Base-by-base conservation (phyloP, 2,888 invertebrate genomes). In the Gibbula magus region DNA sequence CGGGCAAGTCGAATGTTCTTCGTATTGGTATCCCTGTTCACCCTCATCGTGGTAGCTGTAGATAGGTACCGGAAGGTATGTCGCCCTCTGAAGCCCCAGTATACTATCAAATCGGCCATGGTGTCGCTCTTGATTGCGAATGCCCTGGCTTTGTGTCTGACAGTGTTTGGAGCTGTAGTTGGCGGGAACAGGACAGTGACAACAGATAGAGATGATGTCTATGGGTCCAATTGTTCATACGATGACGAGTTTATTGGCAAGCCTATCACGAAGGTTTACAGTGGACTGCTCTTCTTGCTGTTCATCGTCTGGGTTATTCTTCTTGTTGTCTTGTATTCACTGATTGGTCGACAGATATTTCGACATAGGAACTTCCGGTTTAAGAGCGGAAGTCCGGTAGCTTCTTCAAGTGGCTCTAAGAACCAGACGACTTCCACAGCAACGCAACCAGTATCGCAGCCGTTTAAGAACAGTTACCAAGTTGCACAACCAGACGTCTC, bases 161-260 rank as follows among this genome's bases (percentile, higher is more conserved):
- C 80, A 7, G 20, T 79, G 16, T 18, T 82, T 13, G 76, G 80
- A 0, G 78, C 54, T 52, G 80, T 80, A 5, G 35, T 77, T 18
- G 61, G 54, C n/a, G 35, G 82, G 82, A n/a, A 13, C 61, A 16
- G 79, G 10, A 54, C 56, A 32, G 74, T 79, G 20, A 22, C 54
- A 16, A 79, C 79, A 25, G 56, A 56, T 7, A 25, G 32, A 16
- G 13, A 20, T 13, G 35, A 81, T 32, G 35, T 88, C 20, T 82
- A 79, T 5, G 86, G 86, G 10, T 85, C 83, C 0, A 87, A 89
- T 74, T 89, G 89, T 70, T 86, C 87, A 8, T 86, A 85, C 0
- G 81, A 82, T 7, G 88, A 88, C 74, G 61, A 52, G 8, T 85
- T 83, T 77, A 61, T 78, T 35, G 77, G 83, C 1, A 84, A 86